phyloP scores from a whole-genome alignment of 2,888 invertebrate species.

The Camponotus fellah region DNA sequence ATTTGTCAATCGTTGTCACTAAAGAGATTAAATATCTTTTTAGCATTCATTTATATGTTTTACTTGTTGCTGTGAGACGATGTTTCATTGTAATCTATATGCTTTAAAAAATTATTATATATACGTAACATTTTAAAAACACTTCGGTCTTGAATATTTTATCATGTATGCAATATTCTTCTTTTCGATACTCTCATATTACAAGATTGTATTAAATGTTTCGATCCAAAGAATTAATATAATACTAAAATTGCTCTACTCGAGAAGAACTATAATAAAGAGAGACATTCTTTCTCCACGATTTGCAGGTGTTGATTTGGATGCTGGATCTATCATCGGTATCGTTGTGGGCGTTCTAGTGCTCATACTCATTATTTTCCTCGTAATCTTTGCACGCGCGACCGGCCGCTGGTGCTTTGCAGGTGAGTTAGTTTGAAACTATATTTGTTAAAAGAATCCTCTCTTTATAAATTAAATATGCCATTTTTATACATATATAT shows the following conservation, averaged over 20 bases:
- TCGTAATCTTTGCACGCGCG: conserved; percentile 92
- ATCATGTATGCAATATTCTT: background rate
- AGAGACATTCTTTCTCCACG: conserved; percentile 28
- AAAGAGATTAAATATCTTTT: background rate
- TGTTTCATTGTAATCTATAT: background rate
- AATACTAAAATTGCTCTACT: background rate
- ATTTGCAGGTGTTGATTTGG: conserved; percentile 89
- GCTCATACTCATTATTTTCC: conserved; percentile 89
- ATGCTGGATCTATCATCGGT: conserved; percentile 92
- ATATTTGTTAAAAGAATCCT: conserved; percentile 17
- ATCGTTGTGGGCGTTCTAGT: conserved; percentile 91
- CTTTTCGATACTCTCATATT: background rate
- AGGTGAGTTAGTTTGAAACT: conserved; percentile 88
- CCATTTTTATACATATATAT: conserved; percentile 32
- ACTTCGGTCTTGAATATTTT: conserved; percentile 1
- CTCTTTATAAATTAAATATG: conserved; percentile 17
- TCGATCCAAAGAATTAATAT: background rate
- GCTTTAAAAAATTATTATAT: background rate
- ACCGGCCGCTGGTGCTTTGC: conserved; percentile 96
- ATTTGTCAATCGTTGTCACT: background rate
- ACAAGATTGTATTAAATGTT: background rate
- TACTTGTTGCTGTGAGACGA: background rate
- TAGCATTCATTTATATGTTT: background rate
- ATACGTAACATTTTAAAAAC: background rate
- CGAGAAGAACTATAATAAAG: conserved; percentile 11